These are phyloP conservation scores for Popillia japonica DNA, from an alignment of 1,140 invertebrate genomes.

Conservation along the genomic window DNA sequence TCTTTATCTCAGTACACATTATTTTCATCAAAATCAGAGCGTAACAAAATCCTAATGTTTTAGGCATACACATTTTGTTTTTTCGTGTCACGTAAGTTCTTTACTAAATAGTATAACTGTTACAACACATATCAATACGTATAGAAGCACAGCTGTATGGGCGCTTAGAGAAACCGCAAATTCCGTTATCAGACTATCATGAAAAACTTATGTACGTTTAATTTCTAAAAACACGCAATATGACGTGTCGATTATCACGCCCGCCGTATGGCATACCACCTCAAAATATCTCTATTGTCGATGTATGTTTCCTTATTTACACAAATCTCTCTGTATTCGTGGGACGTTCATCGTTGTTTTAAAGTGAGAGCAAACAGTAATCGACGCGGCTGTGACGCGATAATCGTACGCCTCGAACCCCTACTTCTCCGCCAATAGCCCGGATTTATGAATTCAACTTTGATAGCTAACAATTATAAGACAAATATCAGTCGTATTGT, in stretches of 20 bases:
- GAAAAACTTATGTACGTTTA: conserved; percentile 23
- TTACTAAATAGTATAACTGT: too few relatives aligned
- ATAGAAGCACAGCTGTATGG: background rate
- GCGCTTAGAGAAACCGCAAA: conserved; percentile 3
- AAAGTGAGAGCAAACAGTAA: conserved; percentile 17
- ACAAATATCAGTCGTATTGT: background rate
- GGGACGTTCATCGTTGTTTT: background rate
- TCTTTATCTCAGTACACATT: too few relatives aligned
- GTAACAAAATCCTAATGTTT: too few relatives aligned
- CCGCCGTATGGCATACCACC: background rate
- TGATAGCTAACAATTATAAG: conserved; percentile 8
- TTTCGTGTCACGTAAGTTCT: too few relatives aligned
- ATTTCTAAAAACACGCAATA: conserved; percentile 27
- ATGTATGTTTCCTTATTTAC: conserved; percentile 26
- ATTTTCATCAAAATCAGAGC: too few relatives aligned
- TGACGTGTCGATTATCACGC: conserved; percentile 27
- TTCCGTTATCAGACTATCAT: conserved; percentile 22
- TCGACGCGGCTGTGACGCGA: background rate
- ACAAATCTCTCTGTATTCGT: conserved; percentile 1
- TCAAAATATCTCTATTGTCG: conserved; percentile 23
- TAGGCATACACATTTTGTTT: too few relatives aligned
- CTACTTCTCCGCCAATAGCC: background rate
- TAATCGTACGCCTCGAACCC: conserved; percentile 7
- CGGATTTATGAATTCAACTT: conserved; percentile 28
- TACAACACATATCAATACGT: background rate